phyloP scores from a whole-genome alignment of 2,797 vertebrate genomes.

The Epinephelus awoara region DNA sequence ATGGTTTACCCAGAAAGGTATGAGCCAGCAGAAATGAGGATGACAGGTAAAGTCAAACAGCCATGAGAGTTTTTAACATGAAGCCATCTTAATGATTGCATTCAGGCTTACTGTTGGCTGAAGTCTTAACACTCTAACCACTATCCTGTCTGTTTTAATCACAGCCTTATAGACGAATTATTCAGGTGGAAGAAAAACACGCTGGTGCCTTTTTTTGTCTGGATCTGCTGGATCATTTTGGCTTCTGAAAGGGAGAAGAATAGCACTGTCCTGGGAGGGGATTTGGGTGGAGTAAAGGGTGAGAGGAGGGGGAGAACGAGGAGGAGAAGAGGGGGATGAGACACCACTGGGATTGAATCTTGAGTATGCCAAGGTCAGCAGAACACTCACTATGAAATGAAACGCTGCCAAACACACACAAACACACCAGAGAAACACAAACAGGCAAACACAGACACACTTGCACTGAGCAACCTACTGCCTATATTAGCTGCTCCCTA shows the following conservation, averaged over 20 bases:
- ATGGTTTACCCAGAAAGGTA: slow-evolving; percentile 43
- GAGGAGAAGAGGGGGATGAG: slow-evolving; percentile 54
- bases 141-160: slow-evolving; percentile 45
- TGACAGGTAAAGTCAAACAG: slow-evolving; percentile 69
- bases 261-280: slow-evolving; percentile 30
- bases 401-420: slow-evolving; percentile 51
- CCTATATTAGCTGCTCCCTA: slow-evolving; percentile 58
- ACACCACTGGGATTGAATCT: slow-evolving; percentile 65
- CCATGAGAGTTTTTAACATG: slow-evolving; percentile 37
- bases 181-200: slow-evolving; percentile 46
- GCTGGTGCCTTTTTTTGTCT: not conserved
- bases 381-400: slow-evolving; percentile 67
- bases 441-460: slow-evolving; percentile 15
- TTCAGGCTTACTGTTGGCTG: slow-evolving; percentile 12
- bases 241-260: slow-evolving; percentile 44
- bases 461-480: slow-evolving; percentile 27
- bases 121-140: slow-evolving; percentile 12
- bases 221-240: slow-evolving; percentile 31
- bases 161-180: slow-evolving; percentile 29
- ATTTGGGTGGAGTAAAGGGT: slow-evolving; percentile 48
- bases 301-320: slow-evolving; percentile 40
- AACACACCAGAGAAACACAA: not conserved
- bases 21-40: slow-evolving; percentile 61
- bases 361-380: slow-evolving; percentile 79
- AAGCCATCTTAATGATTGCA: slow-evolving; percentile 38